Conservation (phyloP, 2,797 vertebrate species). For the Gymnothorax javanicus region DNA sequence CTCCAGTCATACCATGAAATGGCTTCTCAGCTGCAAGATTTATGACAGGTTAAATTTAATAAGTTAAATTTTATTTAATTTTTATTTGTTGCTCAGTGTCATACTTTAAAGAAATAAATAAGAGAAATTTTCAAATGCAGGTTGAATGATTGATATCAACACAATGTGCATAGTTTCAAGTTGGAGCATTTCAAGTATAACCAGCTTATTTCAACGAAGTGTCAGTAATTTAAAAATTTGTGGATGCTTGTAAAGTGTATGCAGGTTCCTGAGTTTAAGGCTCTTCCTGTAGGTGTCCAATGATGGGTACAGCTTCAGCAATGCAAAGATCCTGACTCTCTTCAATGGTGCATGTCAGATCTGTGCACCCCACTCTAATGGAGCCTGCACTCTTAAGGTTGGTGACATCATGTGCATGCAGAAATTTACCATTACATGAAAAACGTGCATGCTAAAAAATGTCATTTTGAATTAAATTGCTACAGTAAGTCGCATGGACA, state of each 20-base stretch:
- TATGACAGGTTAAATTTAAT: too few relatives aligned
- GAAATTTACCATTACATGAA: background rate
- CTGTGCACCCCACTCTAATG: slow-evolving; percentile 71
- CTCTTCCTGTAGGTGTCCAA: slow-evolving; percentile 81
- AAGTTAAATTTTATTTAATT: background rate
- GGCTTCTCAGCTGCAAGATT: background rate
- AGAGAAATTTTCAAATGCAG: background rate
- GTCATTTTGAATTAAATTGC: background rate
- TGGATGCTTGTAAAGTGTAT: background rate
- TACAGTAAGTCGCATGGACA: background rate
- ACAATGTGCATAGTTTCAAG: background rate
- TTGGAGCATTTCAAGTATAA: slow-evolving; percentile 15
- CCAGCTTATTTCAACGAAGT: slow-evolving; percentile 13
- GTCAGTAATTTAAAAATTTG: background rate
- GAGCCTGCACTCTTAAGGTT: slow-evolving; percentile 80
- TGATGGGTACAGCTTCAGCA: slow-evolving; percentile 87
- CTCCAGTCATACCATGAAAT: background rate
- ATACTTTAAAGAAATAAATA: background rate
- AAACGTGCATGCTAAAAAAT: background rate
- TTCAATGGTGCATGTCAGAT: slow-evolving; percentile 85
- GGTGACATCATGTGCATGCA: slow-evolving; percentile 29
- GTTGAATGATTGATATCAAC: background rate
- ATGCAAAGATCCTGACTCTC: slow-evolving; percentile 79
- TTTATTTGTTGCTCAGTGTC: background rate
- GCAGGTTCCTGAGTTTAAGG: slow-evolving; percentile 32